Conservation (phyloP, 2,797 vertebrate genomes). For the Borostomias antarcticus region DNA sequence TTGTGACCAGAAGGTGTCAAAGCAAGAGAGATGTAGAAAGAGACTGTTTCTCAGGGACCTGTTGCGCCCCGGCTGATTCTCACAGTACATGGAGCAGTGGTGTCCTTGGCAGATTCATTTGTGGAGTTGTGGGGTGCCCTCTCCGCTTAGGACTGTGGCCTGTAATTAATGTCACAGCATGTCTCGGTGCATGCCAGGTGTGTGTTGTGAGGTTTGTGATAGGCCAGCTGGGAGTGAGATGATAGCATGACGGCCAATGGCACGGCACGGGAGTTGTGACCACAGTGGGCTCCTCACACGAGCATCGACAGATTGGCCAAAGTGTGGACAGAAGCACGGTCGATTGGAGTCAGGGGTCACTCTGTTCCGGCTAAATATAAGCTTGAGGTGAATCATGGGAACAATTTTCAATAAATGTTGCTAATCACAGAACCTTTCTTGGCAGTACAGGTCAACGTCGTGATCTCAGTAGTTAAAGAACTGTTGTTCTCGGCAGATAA, state of each 20-base stretch:
- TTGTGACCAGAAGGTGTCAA: neutral
- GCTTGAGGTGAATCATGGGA: neutral
- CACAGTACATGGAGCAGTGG: neutral
- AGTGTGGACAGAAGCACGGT: neutral
- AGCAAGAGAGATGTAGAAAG: neutral
- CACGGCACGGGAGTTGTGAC: constrained; percentile 49
- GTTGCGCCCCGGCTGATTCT: no score
- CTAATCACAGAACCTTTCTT: neutral
- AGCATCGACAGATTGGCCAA: constrained; percentile 29
- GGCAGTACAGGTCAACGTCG: neutral
- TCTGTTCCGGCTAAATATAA: neutral
- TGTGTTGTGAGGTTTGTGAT: constrained; percentile 39
- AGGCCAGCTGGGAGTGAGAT: constrained; percentile 42
- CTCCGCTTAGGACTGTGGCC: constrained; percentile 29
- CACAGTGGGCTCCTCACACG: constrained; percentile 32
- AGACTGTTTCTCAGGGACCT: no score
- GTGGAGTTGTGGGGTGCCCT: constrained; percentile 17
- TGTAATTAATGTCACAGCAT: constrained; percentile 71
- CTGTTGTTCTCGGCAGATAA: no score
- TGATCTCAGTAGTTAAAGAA: no score
- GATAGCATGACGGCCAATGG: constrained; percentile 29
- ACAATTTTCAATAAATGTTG: neutral
- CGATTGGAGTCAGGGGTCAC: neutral
- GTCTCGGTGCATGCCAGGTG: constrained; percentile 50
- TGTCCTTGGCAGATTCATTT: neutral